These are phyloP conservation scores for Stomatorhinus ivindoensis DNA, from an alignment of 2,113 vertebrate genomes.

Conservation along the genomic window DNA sequence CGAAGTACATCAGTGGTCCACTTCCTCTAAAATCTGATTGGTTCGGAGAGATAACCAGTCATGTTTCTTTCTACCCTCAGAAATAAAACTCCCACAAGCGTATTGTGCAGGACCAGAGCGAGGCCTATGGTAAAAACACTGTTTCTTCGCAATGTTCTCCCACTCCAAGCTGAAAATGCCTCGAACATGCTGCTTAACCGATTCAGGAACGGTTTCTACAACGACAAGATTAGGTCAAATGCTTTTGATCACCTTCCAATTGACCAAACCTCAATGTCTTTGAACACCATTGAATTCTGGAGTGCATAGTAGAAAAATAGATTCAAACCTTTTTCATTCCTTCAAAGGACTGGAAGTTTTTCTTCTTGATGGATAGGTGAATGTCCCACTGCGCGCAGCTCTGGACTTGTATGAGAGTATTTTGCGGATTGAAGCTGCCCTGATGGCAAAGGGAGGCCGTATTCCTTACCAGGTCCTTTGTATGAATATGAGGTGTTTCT, in stretches of 20 bases:
- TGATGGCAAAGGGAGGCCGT: background rate
- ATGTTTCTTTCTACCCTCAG: no score
- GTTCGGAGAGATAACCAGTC: no score
- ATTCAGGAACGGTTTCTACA: background rate
- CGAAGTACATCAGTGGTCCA: no score
- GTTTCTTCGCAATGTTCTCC: background rate
- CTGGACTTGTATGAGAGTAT: background rate
- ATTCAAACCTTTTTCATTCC: background rate
- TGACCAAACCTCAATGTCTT: background rate
- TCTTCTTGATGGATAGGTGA: background rate
- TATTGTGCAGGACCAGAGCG: background rate
- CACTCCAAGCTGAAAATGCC: background rate
- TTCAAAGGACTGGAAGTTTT: background rate
- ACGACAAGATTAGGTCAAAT: background rate
- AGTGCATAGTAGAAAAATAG: background rate
- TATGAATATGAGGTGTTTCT: background rate
- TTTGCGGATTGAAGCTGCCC: background rate
- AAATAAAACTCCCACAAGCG: no score
- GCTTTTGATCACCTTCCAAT: background rate
- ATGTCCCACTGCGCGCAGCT: background rate
- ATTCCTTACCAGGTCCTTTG: background rate
- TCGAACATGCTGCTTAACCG: background rate
- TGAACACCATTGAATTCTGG: background rate
- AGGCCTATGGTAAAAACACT: background rate
- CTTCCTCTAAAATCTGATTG: no score